phyloP scores from a whole-genome alignment of 2,797 vertebrate genomes.

The Spinus olivaceus region DNA sequence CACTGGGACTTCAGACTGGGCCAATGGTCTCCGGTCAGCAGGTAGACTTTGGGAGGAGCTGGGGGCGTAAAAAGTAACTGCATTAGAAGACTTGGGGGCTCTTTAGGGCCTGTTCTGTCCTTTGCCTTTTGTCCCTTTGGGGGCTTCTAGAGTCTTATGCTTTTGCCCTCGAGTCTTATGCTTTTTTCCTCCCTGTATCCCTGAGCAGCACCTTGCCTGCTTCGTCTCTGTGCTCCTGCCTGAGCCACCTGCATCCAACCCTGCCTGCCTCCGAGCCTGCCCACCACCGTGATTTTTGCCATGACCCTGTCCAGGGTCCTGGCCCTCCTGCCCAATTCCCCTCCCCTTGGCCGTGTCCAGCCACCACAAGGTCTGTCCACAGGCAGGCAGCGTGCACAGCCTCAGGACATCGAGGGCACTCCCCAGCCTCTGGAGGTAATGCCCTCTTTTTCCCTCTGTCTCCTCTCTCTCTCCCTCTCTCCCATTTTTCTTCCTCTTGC shows the following conservation, averaged over 20 bases:
- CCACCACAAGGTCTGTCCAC: rapidly evolving
- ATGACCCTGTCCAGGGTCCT: rapidly evolving
- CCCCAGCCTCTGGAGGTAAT: rapidly evolving
- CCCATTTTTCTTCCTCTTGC: neutral
- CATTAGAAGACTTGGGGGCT: neutral
- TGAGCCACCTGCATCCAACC: neutral
- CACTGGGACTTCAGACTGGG: neutral
- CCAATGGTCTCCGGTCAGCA: neutral
- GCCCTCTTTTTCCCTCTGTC: neutral
- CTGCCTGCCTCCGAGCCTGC: neutral
- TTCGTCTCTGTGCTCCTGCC: rapidly evolving
- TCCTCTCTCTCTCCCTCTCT: neutral
- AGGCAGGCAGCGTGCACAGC: neutral
- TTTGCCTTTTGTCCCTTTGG: neutral
- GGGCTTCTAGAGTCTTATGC: neutral
- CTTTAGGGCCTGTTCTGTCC: neutral
- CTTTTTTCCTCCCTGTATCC: too few species aligned
- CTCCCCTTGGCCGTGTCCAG: rapidly evolving
- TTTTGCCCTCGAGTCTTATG: neutral
- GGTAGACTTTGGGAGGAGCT: neutral
- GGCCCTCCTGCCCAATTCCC: rapidly evolving
- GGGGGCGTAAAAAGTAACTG: too few species aligned
- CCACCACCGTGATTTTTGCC: rapidly evolving
- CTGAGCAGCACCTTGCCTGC: neutral
- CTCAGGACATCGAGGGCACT: rapidly evolving